Conservation (phyloP, 2,888 invertebrate genomes). For the Crossocerus cetratus region DNA sequence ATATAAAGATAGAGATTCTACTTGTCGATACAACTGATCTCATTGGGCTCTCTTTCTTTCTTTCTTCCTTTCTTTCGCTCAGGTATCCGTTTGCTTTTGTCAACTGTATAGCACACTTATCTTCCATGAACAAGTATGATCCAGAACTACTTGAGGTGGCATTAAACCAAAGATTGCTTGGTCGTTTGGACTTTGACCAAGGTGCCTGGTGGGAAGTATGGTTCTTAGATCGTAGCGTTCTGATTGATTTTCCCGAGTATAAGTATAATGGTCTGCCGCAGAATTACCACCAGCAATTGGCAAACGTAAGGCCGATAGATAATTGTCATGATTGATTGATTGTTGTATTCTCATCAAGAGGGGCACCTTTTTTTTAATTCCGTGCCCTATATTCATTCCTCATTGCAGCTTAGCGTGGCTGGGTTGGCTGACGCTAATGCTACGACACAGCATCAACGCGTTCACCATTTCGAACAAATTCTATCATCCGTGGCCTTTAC, state of each 20-base stretch:
- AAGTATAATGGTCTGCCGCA: not conserved
- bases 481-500: not conserved
- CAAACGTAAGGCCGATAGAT: not conserved
- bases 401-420: too few species aligned
- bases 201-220: not conserved
- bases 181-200: not conserved
- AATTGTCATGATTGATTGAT: not conserved
- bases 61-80: not conserved
- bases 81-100: not conserved
- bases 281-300: not conserved
- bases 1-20: too few species aligned
- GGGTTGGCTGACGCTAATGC: too few species aligned
- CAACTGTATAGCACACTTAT: not conserved
- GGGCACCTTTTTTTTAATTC: not conserved
- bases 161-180: not conserved
- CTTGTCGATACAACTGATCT: too few species aligned
- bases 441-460: too few species aligned
- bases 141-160: not conserved
- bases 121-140: not conserved
- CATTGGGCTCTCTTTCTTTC: too few species aligned
- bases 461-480: too few species aligned
- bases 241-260: not conserved
- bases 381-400: not conserved
- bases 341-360: not conserved
- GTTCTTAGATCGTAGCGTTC: not conserved